Evolutionary conservation across 2,888 invertebrate species (phyloP), one percentile per base, ranked within the genome.

Genomic region (Tetheella fluctuosa): DNA sequence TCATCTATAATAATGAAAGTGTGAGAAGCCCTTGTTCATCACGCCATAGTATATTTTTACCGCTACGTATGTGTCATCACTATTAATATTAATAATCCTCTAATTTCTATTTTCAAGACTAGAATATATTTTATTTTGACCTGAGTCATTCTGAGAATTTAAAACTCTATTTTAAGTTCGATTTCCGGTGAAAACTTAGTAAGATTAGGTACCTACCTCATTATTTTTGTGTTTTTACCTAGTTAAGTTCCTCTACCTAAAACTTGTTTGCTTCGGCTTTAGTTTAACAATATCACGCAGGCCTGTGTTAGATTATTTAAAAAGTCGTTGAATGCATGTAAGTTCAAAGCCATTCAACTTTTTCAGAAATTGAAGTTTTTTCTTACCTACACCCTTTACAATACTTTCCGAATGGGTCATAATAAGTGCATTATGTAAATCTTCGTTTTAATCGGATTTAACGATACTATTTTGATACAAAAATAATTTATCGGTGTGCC

Each of bases 11-110:
- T 10, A 48, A 48, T 20, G 20, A 48, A 48, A 48, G n/a, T 48
- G 10, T 48, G 20, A 15, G 10, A 42, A 20, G 20, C 48, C 48
- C 48, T 20, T 48, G 20, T 20, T 20, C 48, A 20, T 20, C 17
- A 20, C 48, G 48, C 10, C 48, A n/a, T 7, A 7, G 2, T 48
- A 2, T 48, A 48, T 48, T 48, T 48, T 20, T 20, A 48, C 48
- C 10, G 1, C 48, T 20, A 48, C 39, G 39, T 20, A 7, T 17
- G 17, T 48, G 48, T 20, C 48, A 48, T 20, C 20, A 20, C 17
- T 20, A 48, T 48, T 48, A 48, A 48, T 48, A 20, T 48, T 48
- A n/a, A 48, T 48, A 48, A 20, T 48, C 17, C n/a, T 48, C 17
- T 5, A 48, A 48, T 10, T 48, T 48, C 17, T 48, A 20, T 48